Evolutionary conservation across 2,113 vertebrate genomes (phyloP).

Genomic region (Platysternon megacephalum): DNA sequence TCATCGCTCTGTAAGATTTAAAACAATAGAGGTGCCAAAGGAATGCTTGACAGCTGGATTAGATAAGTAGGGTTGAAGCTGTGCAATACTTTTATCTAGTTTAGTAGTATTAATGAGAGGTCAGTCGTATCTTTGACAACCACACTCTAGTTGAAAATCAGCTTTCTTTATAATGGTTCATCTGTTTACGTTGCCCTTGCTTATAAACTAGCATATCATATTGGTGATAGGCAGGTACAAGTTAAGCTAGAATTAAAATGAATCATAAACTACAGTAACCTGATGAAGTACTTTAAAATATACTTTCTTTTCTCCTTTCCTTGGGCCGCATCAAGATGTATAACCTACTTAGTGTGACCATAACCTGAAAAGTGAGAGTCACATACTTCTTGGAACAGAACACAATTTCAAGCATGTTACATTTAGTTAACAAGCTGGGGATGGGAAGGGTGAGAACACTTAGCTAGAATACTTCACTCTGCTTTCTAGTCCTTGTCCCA

Average conservation of each 20-base stretch:
- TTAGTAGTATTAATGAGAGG: slow-evolving; percentile 31
- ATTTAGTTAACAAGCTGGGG: slow-evolving; percentile 15
- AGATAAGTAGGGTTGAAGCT: slow-evolving; percentile 21
- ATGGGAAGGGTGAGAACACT: slow-evolving; percentile 10
- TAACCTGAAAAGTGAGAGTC: not conserved
- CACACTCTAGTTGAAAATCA: not conserved
- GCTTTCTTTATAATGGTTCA: not conserved
- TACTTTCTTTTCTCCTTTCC: not conserved
- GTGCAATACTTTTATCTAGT: slow-evolving; percentile 30
- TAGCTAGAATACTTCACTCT: slow-evolving; percentile 30
- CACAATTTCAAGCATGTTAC: not conserved
- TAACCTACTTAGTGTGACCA: not conserved
- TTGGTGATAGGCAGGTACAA: not conserved
- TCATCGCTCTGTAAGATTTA: not conserved
- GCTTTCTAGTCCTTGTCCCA: slow-evolving; percentile 30
- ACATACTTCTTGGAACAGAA: not conserved
- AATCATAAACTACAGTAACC: not conserved
- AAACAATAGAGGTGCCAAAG: not conserved
- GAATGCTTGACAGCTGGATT: slow-evolving; percentile 35
- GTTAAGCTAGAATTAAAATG: not conserved
- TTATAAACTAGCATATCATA: not conserved
- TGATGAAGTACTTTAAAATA: not conserved
- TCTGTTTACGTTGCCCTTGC: not conserved
- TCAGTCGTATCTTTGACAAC: not conserved
- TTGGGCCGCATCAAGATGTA: not conserved